Evolutionary conservation across 2,888 invertebrate species (phyloP).

Genomic region (Apamea crenata): DNA sequence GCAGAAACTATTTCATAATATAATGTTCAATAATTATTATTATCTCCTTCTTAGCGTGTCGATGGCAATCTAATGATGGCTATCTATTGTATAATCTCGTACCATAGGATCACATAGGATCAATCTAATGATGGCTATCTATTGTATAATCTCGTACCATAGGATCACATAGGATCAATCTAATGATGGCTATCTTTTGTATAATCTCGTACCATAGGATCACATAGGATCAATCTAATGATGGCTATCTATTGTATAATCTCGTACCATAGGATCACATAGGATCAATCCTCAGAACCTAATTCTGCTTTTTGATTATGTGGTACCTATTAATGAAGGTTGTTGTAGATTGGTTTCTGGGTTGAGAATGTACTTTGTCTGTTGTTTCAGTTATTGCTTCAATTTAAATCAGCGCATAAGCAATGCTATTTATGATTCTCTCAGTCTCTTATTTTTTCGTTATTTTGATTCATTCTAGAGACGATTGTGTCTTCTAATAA

Average conservation of each 20-base stretch:
- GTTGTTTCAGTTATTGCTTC: background rate
- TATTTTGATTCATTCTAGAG: background rate
- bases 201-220: background rate
- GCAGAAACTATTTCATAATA: background rate
- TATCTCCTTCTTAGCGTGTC: background rate
- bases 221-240: too few relatives aligned
- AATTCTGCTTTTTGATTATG: background rate
- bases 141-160: background rate
- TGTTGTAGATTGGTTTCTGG: background rate
- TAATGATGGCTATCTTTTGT: background rate
- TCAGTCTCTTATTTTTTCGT: background rate
- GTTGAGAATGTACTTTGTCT: background rate
- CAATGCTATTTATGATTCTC: background rate
- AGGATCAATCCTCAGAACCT: background rate
- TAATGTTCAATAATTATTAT: background rate
- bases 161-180: background rate
- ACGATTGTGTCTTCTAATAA: conserved; percentile 4
- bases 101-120: too few relatives aligned
- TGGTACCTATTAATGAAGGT: background rate
- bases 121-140: background rate
- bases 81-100: background rate
- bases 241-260: background rate
- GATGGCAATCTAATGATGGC: background rate
- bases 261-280: background rate
- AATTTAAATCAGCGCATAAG: background rate